A percentile compares a stretch with the other conserved stretches of the same genome.
These are phyloP conservation scores for Pristis pectinata DNA, from an alignment of 2,797 vertebrate genomes.

Conservation along the genomic window DNA sequence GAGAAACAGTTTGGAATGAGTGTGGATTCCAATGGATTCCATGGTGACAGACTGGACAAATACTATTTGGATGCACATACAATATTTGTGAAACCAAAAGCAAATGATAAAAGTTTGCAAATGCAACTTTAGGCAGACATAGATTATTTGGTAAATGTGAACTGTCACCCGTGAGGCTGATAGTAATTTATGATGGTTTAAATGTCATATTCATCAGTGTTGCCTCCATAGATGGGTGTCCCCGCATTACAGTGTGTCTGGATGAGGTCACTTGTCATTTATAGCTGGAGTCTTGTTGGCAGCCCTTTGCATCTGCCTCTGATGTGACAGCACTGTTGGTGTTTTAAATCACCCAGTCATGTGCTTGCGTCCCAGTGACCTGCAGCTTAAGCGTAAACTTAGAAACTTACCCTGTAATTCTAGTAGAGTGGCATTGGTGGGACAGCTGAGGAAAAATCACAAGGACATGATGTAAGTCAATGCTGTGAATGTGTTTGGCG, in stretches of 20 bases:
- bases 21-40: background rate
- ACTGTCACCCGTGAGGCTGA: background rate
- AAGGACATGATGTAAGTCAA: constrained; percentile 31
- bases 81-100: background rate
- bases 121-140: background rate
- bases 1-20: background rate
- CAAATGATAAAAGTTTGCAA: background rate
- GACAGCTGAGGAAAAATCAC: constrained; percentile 34
- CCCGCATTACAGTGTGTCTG: background rate
- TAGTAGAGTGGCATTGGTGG: background rate
- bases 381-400: constrained; percentile 21
- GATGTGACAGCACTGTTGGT: constrained; percentile 25
- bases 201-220: background rate
- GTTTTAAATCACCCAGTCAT: constrained; percentile 29
- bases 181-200: background rate
- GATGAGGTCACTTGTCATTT: background rate
- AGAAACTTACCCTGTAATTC: constrained; percentile 32
- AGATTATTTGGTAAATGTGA: background rate
- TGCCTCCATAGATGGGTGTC: constrained; percentile 35
- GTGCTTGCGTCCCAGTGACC: background rate
- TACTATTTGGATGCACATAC: background rate
- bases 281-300: background rate
- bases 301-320: constrained; percentile 5
- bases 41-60: background rate
- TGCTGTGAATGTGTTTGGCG: constrained; percentile 22